Evolutionary conservation across 2,888 invertebrate genomes (phyloP).

Genomic region (Entomobrya proxima): DNA sequence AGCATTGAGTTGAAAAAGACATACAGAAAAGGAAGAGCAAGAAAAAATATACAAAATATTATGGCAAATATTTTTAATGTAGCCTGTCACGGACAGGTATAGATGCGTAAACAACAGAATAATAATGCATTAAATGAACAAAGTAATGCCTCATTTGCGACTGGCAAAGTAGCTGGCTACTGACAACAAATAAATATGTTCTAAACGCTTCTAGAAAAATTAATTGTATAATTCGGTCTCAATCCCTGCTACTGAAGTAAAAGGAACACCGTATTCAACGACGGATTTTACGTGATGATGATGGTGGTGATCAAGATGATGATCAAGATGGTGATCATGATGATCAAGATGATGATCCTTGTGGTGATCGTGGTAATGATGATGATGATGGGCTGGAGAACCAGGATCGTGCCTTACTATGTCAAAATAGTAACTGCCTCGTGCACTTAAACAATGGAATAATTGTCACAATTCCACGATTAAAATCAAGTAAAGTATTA

Average conservation of each 20-base stretch:
- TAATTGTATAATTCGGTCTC: no score
- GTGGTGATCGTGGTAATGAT: neutral
- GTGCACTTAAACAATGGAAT: conserved; percentile 58
- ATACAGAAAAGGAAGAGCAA: no score
- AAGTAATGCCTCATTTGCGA: neutral
- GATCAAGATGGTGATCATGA: no score
- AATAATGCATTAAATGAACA: neutral
- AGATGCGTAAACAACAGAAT: neutral
- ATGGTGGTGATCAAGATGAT: no score
- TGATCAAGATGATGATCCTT: neutral
- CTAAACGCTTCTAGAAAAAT: neutral
- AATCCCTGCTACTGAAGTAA: neutral
- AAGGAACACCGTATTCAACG: neutral
- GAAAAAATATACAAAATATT: no score
- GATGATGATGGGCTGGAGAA: neutral
- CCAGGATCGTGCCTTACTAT: conserved; percentile 68
- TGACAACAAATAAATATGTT: neutral
- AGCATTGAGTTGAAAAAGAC: no score
- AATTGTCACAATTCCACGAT: neutral
- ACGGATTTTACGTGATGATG: no score
- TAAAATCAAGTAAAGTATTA: neutral
- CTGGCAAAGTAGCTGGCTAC: neutral
- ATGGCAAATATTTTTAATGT: no score
- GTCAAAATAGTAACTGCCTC: conserved; percentile 71
- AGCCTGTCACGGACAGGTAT: no score